Percentiles rank a stretch among this genome's conserved stretches.
These are phyloP conservation scores for Miichthys miiuy DNA, from an alignment of 2,797 vertebrate genomes.

Conservation along the genomic window DNA sequence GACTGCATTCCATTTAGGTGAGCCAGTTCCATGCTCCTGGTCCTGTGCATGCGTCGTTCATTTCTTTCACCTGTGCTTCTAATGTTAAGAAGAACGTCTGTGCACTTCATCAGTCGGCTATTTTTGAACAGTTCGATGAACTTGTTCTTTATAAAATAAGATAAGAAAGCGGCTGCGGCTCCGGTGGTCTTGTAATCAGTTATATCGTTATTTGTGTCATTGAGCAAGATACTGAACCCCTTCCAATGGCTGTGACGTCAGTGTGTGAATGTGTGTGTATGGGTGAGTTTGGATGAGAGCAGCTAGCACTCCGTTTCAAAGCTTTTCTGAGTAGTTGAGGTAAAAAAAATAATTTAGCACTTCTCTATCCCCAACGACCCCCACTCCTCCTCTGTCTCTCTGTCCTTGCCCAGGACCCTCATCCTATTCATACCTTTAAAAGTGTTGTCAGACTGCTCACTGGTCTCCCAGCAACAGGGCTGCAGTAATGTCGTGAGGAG, in stretches of 20 bases:
- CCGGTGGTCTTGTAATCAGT: too few relatives aligned
- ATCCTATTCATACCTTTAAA: conserved; percentile 47
- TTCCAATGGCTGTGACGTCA: too few relatives aligned
- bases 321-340: neutral
- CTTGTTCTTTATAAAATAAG: neutral
- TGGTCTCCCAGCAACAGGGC: conserved; percentile 50
- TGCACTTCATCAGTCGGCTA: too few relatives aligned
- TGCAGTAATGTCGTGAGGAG: conserved; percentile 20
- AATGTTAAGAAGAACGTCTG: too few relatives aligned
- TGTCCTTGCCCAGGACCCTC: conserved; percentile 36
- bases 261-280: too few relatives aligned
- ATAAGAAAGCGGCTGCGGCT: neutral
- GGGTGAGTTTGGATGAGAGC: too few relatives aligned
- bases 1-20: neutral
- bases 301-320: neutral
- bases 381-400: conserved; percentile 16
- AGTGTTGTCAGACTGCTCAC: conserved; percentile 46
- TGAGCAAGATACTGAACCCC: too few relatives aligned
- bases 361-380: conserved; percentile 1
- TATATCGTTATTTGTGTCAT: too few relatives aligned
- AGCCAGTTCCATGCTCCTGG: too few relatives aligned
- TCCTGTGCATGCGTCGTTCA: too few relatives aligned
- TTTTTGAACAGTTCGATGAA: too few relatives aligned
- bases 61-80: too few relatives aligned
- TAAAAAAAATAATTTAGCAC: neutral